Conservation (phyloP, 2,113 vertebrate genomes). For the Pseudolaguvia tuberculata region DNA sequence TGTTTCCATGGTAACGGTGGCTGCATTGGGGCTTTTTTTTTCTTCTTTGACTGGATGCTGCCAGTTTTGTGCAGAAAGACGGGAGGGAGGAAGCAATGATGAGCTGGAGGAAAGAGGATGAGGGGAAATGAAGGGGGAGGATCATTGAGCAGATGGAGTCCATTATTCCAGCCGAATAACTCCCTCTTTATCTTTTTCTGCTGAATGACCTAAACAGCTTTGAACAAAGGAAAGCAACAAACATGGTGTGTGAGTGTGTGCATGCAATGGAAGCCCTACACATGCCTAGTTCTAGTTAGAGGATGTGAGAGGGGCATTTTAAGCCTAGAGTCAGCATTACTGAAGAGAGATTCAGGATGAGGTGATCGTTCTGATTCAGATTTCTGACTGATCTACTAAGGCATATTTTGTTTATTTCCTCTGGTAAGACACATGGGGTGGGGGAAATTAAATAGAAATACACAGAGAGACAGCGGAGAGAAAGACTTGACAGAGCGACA, state of each 20-base stretch:
- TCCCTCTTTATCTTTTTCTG: conserved; percentile 1
- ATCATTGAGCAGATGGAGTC: conserved; percentile 47
- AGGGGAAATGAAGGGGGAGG: not conserved
- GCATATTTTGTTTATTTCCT: not conserved
- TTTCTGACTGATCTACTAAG: not conserved
- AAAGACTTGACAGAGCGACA: too few relatives aligned
- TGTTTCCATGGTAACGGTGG: conserved; percentile 53
- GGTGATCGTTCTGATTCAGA: conserved; percentile 38
- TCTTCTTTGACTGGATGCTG: conserved; percentile 34
- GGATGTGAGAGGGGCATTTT: not conserved
- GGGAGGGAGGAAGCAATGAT: not conserved
- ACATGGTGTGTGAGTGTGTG: not conserved
- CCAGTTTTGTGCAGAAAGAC: conserved; percentile 25
- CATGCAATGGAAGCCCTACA: not conserved
- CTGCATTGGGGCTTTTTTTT: conserved; percentile 44
- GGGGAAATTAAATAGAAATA: too few relatives aligned
- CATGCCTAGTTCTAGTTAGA: not conserved
- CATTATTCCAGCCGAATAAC: conserved; percentile 46
- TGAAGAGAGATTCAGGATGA: conserved; percentile 12
- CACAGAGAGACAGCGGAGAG: too few relatives aligned
- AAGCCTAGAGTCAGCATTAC: conserved; percentile 8
- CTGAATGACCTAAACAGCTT: conserved; percentile 25
- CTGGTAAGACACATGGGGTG: not conserved
- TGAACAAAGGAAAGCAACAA: conserved; percentile 38
- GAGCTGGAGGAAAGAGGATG: not conserved